Evolutionary conservation across 2,888 invertebrate species (phyloP).

Genomic region (Melieria omissa): DNA sequence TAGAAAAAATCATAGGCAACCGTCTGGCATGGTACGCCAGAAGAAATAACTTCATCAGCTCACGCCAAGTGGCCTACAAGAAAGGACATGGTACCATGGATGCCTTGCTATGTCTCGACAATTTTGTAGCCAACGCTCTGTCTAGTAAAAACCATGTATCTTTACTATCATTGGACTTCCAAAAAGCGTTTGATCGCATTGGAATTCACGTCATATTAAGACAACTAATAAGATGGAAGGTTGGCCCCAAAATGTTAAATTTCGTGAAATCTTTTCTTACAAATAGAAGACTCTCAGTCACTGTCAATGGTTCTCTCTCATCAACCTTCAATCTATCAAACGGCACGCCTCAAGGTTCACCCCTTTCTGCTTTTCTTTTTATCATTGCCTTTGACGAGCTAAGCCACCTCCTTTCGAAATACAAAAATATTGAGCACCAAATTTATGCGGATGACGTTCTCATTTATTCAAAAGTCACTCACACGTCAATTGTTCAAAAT

Average conservation of each 20-base stretch:
- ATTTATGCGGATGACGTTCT: conserved; percentile 11
- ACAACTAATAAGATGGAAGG: conserved; percentile 5
- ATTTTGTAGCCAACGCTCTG: conserved; percentile 1
- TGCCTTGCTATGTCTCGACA: not conserved
- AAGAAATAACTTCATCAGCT: conserved; percentile 28
- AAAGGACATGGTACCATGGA: conserved; percentile 19
- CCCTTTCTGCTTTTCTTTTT: conserved; percentile 9
- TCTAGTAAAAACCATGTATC: conserved; percentile 15
- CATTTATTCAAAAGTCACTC: not conserved
- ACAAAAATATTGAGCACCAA: not conserved
- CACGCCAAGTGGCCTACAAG: conserved; percentile 25
- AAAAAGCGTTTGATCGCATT: not conserved
- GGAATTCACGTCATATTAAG: conserved; percentile 9
- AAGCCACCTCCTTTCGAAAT: not conserved
- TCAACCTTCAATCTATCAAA: not conserved
- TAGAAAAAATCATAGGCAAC: conserved; percentile 34
- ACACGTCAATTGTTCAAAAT: not conserved
- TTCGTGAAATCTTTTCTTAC: conserved; percentile 2
- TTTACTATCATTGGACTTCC: not conserved
- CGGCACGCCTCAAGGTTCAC: conserved; percentile 14
- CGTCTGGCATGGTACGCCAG: conserved; percentile 10
- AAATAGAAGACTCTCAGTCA: not conserved
- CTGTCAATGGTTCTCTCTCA: not conserved
- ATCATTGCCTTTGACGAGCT: conserved; percentile 10
- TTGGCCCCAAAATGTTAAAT: not conserved